Conservation (phyloP, 64 coral and sea anemone genomes). For the Montipora foliosa region DNA sequence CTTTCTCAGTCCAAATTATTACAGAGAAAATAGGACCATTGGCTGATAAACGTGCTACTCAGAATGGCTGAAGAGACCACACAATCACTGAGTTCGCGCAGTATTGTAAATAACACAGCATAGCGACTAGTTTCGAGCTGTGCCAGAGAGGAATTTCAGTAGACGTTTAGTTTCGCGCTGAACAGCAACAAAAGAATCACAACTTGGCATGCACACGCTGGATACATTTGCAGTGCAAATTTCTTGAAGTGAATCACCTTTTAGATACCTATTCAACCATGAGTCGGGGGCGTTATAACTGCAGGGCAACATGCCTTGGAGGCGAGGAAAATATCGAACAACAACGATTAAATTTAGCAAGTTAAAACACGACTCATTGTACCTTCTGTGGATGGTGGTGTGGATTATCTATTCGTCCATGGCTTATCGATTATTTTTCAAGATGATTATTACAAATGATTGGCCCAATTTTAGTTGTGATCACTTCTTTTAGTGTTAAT, state of each 20-base stretch:
- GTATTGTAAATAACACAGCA: too few relatives aligned
- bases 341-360: background rate
- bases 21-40: too few relatives aligned
- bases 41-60: too few relatives aligned
- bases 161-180: background rate
- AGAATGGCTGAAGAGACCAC: too few relatives aligned
- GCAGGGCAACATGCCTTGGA: background rate
- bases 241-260: background rate
- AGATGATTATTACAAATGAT: background rate
- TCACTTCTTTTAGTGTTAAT: background rate
- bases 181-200: background rate
- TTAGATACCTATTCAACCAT: background rate
- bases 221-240: background rate
- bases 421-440: background rate
- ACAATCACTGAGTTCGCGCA: background rate
- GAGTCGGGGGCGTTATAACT: background rate
- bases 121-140: too few relatives aligned
- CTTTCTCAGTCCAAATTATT: too few relatives aligned
- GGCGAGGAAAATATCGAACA: background rate
- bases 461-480: background rate
- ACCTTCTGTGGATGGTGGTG: background rate
- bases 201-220: background rate
- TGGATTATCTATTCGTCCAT: background rate
- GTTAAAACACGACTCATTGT: background rate
- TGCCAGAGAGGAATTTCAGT: too few relatives aligned